These are phyloP conservation scores for Euplagia quadripunctaria DNA, from an alignment of 2,888 invertebrate species.

Conservation along the genomic window DNA sequence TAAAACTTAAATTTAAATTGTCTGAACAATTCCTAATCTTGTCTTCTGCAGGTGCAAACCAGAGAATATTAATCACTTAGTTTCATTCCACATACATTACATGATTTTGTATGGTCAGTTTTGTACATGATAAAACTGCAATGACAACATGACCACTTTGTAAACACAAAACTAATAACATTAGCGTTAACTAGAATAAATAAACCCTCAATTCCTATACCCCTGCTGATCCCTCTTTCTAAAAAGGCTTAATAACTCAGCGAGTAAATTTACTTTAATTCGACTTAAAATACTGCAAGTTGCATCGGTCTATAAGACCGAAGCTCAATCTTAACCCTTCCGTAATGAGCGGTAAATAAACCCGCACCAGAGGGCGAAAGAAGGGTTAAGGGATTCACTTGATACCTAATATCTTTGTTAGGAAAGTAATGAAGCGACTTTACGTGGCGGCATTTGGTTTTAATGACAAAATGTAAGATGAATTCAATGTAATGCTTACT, in stretches of 20 bases:
- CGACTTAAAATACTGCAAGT: slow-evolving; percentile 69
- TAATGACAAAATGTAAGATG: slow-evolving; percentile 31
- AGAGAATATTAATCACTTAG: not conserved
- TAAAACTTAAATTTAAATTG: too few species aligned
- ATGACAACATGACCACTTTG: not conserved
- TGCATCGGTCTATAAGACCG: slow-evolving; percentile 57
- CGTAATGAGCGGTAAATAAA: slow-evolving; percentile 68
- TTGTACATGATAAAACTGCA: not conserved
- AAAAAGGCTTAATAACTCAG: slow-evolving; percentile 65
- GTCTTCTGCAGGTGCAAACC: too few species aligned
- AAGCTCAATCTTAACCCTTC: slow-evolving; percentile 72
- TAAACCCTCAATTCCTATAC: slow-evolving; percentile 31
- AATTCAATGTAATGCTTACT: slow-evolving; percentile 6
- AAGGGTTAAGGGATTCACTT: slow-evolving; percentile 54
- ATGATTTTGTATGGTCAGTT: not conserved
- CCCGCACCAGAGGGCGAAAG: slow-evolving; percentile 54
- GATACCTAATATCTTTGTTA: slow-evolving; percentile 58
- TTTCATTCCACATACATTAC: not conserved
- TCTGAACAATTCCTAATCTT: too few species aligned
- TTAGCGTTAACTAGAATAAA: slow-evolving; percentile 32
- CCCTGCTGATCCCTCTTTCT: slow-evolving; percentile 50
- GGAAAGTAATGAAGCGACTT: slow-evolving; percentile 56
- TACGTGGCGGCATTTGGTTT: slow-evolving; percentile 41
- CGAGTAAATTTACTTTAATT: slow-evolving; percentile 70
- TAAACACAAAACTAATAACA: slow-evolving; percentile 14